Conservation (phyloP, 1,140 invertebrate species). For the Microplitis mediator region DNA sequence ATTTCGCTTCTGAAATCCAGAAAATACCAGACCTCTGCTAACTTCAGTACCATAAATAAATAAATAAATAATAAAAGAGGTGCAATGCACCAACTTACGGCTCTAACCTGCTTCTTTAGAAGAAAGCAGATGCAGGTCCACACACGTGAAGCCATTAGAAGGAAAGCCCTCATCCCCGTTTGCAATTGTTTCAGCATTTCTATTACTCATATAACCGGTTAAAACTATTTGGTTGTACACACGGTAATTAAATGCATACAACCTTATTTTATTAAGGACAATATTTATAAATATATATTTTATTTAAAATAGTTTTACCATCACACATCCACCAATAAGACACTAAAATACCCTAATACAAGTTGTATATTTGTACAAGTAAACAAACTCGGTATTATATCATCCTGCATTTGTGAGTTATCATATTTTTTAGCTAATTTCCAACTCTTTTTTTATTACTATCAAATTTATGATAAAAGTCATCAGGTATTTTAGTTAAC, state of each 20-base stretch:
- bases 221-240: slow-evolving; percentile 45
- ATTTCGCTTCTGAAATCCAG: too few species aligned
- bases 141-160: slow-evolving; percentile 92
- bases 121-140: slow-evolving; percentile 98
- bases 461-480: too few species aligned
- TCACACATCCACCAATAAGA: too few species aligned
- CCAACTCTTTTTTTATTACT: too few species aligned
- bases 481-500: too few species aligned
- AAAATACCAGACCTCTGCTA: too few species aligned
- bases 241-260: neutral
- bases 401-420: too few species aligned
- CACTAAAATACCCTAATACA: too few species aligned
- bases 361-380: too few species aligned
- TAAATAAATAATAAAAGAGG: slow-evolving; percentile 34
- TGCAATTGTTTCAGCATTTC: slow-evolving; percentile 93
- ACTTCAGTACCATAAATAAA: neutral
- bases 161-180: slow-evolving; percentile 95
- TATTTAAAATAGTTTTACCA: too few species aligned
- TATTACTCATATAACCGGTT: slow-evolving; percentile 52
- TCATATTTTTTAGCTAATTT: too few species aligned
- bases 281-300: neutral
- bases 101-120: slow-evolving; percentile 92
- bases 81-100: slow-evolving; percentile 75
- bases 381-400: too few species aligned
- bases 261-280: neutral